Conservation (phyloP, 2,888 invertebrate species). For the Conchocele bisecta region DNA sequence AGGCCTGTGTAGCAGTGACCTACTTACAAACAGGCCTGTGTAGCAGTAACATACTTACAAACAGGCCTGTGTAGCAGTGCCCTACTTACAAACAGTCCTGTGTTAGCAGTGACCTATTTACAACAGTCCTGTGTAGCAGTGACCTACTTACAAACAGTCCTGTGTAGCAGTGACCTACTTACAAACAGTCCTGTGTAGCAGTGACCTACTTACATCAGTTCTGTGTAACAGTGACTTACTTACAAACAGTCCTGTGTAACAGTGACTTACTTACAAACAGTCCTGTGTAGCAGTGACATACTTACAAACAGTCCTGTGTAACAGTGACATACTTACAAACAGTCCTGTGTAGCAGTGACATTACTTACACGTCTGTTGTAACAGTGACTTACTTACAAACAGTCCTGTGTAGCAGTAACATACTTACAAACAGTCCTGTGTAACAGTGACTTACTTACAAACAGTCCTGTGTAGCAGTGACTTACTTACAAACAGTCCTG, state of each 20-base stretch:
- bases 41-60: neutral
- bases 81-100: neutral
- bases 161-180: no score
- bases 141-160: neutral
- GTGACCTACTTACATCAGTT: neutral
- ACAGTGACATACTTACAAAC: constrained; percentile 1
- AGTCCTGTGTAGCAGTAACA: constrained; percentile 83
- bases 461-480: neutral
- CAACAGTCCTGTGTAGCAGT: neutral
- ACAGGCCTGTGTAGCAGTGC: neutral
- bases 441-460: constrained; percentile 82
- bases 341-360: constrained; percentile 4
- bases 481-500: neutral
- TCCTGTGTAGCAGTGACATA: neutral
- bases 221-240: neutral
- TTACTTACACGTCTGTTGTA: neutral
- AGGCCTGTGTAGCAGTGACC: neutral
- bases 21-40: neutral
- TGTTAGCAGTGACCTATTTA: neutral
- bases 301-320: neutral
- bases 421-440: constrained; percentile 83
- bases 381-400: constrained; percentile 74
- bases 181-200: neutral
- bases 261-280: neutral
- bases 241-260: neutral